Percentiles rank a stretch among this genome's conserved stretches.
Conservation (phyloP, 1,140 invertebrate species). For the Drosophila quadrilineata region DNA sequence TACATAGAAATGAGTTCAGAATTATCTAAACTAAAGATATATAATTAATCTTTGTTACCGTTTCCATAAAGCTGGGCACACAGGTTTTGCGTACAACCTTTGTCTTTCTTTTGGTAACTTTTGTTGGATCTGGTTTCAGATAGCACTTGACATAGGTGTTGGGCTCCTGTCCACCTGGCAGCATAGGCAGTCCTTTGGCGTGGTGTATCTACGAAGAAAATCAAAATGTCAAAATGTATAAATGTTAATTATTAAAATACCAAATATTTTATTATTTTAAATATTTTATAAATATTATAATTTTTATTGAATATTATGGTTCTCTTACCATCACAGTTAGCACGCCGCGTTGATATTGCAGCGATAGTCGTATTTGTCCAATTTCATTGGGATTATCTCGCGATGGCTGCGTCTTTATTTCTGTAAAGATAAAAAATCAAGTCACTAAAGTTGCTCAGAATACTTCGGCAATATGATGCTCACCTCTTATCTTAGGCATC, state of each 20-base stretch:
- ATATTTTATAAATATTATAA: not conserved
- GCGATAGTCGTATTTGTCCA: constrained; percentile 90
- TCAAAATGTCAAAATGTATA: not conserved
- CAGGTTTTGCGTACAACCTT: constrained; percentile 95
- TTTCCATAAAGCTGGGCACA: constrained; percentile 99
- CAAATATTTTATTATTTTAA: not conserved
- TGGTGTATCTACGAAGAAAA: constrained; percentile 84
- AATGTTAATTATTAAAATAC: too few relatives aligned
- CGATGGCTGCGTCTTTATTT: constrained; percentile 64
- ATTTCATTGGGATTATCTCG: constrained; percentile 69
- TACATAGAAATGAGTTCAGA: constrained; percentile 77
- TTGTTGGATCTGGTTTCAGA: constrained; percentile 92
- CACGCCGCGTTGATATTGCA: constrained; percentile 89
- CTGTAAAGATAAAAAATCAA: constrained; percentile 20
- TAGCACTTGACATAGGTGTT: constrained; percentile 97
- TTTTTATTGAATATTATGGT: too few relatives aligned
- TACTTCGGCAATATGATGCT: not conserved
- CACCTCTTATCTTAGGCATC: constrained; percentile 82
- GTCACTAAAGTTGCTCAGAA: not conserved
- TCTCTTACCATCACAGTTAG: constrained; percentile 90
- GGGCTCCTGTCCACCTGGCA: constrained; percentile 88
- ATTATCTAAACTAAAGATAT: not conserved
- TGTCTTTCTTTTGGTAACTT: constrained; percentile 97
- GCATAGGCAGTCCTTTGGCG: constrained; percentile 89
- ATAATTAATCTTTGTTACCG: constrained; percentile 84